Evolutionary conservation across 2,113 vertebrate species (phyloP), one percentile per base, ranked within the genome.

Genomic region (Calyptomena viridis): DNA sequence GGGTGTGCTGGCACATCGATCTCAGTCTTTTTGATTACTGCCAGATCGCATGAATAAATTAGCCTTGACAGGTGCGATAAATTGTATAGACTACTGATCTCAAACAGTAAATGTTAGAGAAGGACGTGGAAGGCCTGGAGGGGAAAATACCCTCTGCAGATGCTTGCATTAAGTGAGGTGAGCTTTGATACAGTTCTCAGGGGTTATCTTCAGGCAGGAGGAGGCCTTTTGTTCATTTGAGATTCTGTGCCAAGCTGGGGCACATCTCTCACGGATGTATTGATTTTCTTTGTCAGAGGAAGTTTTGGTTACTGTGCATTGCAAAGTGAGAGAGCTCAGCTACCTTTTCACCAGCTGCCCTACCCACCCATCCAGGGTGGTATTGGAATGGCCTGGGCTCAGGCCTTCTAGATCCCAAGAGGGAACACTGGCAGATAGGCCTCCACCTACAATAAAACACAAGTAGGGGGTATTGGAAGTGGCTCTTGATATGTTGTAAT

Each of bases 31-130:
- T 87, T 96, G 94, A 97, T 95, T 94, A 95, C 91, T 96, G 94
- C 86, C 92, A 87, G 92, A 95, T 94, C 74, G 14, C 83, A 86
- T 93, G 95, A 95, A 97, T 97, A 97, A 96, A 96, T 97, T 95
- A 97, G 84, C 89, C 90, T 62, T 97, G 96, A 97, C 95, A 93
- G 97, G 94, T 93, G 81, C 52, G 1, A 95, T 97, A 97, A 96
- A 97, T 97, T 93, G 86, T 92, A 84, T 82, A 78, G 95, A 62
- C 93, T 60, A 37, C 94, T 84, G 92, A 94, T 94, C 87, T 96
- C 82, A 6, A 95, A 44, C 95, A 97, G 95, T 46, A 93, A 94
- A 96, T 97, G 91, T 95, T 96, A 92, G 86, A 95, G 93, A 94
- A 96, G 95, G 96, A 95, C 93, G 5, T 27, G 28, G 78, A 62